phyloP scores from a whole-genome alignment of 2,888 invertebrate genomes.

The Fragum fragum region DNA sequence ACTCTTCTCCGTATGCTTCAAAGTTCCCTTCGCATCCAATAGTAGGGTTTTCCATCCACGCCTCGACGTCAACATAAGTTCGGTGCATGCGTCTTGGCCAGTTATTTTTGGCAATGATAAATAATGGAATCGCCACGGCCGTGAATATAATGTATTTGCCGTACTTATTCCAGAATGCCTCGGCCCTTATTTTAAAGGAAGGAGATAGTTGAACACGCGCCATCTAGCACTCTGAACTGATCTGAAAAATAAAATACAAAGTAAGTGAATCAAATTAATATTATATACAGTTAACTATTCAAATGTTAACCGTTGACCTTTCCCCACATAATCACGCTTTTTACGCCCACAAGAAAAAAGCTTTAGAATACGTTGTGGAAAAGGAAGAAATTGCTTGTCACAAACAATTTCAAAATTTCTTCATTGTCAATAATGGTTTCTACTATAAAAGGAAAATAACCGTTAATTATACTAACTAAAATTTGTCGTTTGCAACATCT shows the following conservation, averaged over 20 bases:
- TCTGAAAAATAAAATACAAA: neutral
- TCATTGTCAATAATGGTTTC: too few relatives aligned
- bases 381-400: too few relatives aligned
- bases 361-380: too few relatives aligned
- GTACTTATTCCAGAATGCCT: constrained; percentile 1
- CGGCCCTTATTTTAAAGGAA: neutral
- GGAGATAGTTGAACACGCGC: neutral
- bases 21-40: constrained; percentile 53
- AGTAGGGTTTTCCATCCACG: constrained; percentile 45
- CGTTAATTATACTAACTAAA: too few relatives aligned
- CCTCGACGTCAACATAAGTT: constrained; percentile 33
- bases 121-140: neutral
- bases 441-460: too few relatives aligned
- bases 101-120: neutral
- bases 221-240: neutral
- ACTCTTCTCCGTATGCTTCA: constrained; percentile 57
- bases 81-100: constrained; percentile 12
- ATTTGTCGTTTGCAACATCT: too few relatives aligned
- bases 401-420: too few relatives aligned
- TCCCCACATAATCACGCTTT: too few relatives aligned
- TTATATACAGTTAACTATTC: too few relatives aligned
- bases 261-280: too few relatives aligned
- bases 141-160: constrained; percentile 7
- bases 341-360: too few relatives aligned
- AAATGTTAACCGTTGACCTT: too few relatives aligned